Evolutionary conservation across 2,888 invertebrate genomes (phyloP), one percentile per base, ranked within the genome.

Genomic region (Mimachlamys varia): DNA sequence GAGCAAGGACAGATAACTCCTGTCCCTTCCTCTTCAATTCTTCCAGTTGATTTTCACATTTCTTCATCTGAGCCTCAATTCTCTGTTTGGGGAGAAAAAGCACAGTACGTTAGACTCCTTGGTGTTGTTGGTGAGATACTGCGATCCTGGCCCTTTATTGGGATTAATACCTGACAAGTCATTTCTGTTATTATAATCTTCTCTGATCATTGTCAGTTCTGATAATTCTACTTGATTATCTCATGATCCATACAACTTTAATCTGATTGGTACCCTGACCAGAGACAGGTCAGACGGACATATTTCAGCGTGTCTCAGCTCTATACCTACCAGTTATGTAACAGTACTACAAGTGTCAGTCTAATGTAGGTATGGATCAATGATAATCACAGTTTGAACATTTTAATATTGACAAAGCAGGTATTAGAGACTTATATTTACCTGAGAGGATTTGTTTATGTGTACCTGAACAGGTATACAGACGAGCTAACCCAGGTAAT

Each of bases 1-100:
- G 94, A 88, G 95, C 94, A 49, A 92, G 90, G 53, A 91, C 90
- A 88, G 95, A 90, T 92, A 96, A 92, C 87, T 93, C 93, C 89
- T 94, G 92, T 87, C 95, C 95, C 87, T 92, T 91, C 38, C 91
- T 92, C 90, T 93, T 94, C 49, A 96, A 92, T 13, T 94, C 93
- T 38, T 93, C 93, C 87, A 96, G 89, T 92, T 95, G 93, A 4
- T 90, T 89, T 90, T 96, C 96, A 93, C 95, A 95, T 89, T 94
- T 94, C 91, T 93, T 93, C 87, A 96, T 89, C 89, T 94, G 93
- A 12, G 93, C 93, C 88, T 96, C 95, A 91, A 96, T 94, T 92
- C 94, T 94, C 95, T 95, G 93, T 49, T 92, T 3, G 15, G 3
- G 62, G 62, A 62, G n/a, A 53, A 53, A 53, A 44, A 44, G 7